Evolutionary conservation across 23 tunicate genomes (phyloP), one percentile per base, ranked within the genome.

Genomic region (Oikopleura albicans): DNA sequence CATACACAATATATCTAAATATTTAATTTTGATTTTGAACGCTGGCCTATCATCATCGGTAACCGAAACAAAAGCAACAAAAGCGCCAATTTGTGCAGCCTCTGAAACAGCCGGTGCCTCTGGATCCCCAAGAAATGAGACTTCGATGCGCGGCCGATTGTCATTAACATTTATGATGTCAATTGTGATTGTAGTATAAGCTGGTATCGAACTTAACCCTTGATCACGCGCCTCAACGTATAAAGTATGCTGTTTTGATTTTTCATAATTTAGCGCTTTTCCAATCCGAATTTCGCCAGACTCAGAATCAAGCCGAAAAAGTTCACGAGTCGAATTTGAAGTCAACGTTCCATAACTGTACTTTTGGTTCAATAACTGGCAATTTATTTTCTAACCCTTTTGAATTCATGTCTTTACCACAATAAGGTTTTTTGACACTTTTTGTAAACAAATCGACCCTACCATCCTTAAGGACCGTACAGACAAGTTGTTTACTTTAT

Each of bases 31-130:
- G n/a, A n/a, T n/a, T n/a, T n/a, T n/a, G n/a, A n/a, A n/a, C n/a
- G n/a, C n/a, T n/a, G n/a, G n/a, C n/a, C n/a, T n/a, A n/a, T n/a
- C n/a, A n/a, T n/a, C n/a, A 71, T 71, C 79, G 31, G 79, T 71
- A 29, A 71, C 79, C 31, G 34, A 29, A 71, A 71, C 79, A 71
- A 71, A 71, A 34, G 79, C 79, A 37, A 71, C 79, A 71, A 71
- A 71, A 71, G 33, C 35, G 4, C 79, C 79, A 31, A 71, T 29
- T 12, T 16, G 79, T 71, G 79, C 79, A 2, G 4, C 79, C 35
- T 71, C 79, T 27, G 79, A 71, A 71, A 71, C 31, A 22, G 34
- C 33, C 4, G 27, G 34, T 2, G 37, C 37, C 4, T 27, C 33
- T 16, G 79, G 35, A 22, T 29, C 35, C 31, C 79, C 34, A 22